Evolutionary conservation across 2,888 invertebrate genomes (phyloP).

Genomic region (Hoplodrina blanda): DNA sequence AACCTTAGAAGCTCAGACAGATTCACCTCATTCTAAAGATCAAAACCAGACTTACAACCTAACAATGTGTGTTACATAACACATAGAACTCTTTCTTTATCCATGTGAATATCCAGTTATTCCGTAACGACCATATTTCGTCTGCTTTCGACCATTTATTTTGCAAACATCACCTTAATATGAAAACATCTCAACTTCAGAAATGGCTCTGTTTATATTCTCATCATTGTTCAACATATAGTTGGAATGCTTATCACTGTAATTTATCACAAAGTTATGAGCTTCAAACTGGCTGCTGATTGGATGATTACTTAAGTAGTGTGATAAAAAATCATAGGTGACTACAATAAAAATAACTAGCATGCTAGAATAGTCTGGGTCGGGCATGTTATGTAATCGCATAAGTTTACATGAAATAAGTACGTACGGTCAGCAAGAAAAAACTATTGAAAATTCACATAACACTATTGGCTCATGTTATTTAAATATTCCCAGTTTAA

Average conservation of each 20-base stretch:
- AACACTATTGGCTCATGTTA: no score
- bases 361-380: not conserved
- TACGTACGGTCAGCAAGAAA: not conserved
- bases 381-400: not conserved
- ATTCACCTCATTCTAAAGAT: constrained; percentile 2
- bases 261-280: constrained; percentile 46
- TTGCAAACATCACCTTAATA: constrained; percentile 31
- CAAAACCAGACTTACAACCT: constrained; percentile 10
- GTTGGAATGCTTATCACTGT: constrained; percentile 27
- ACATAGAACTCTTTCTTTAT: constrained; percentile 11
- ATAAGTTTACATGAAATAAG: not conserved
- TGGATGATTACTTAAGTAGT: constrained; percentile 22
- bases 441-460: no score
- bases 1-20: not conserved
- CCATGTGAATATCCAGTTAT: constrained; percentile 29
- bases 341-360: constrained; percentile 3
- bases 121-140: constrained; percentile 7
- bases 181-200: constrained; percentile 15
- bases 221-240: constrained; percentile 41
- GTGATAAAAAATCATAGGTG: constrained; percentile 27
- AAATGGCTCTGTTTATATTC: constrained; percentile 33
- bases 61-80: constrained; percentile 17
- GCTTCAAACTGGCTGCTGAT: constrained; percentile 24
- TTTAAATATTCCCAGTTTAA: no score
- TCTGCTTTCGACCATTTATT: constrained; percentile 44